These are phyloP conservation scores for Trematomus loennbergii DNA, from an alignment of 2,113 vertebrate genomes.

Conservation along the genomic window DNA sequence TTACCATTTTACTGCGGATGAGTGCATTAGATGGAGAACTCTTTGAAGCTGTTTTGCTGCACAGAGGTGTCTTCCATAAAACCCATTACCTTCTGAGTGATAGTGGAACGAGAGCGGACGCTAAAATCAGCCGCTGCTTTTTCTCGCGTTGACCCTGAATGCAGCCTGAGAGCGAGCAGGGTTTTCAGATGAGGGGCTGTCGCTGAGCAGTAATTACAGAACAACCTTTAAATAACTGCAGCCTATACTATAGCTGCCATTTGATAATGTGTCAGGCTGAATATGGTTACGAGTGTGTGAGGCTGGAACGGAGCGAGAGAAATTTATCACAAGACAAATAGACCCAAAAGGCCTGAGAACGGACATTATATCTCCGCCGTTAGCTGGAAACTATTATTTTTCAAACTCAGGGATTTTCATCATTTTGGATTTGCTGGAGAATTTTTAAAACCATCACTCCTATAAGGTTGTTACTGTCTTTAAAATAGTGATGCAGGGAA, in stretches of 20 bases:
- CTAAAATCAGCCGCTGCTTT: slow-evolving; percentile 55
- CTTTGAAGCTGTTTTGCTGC: slow-evolving; percentile 65
- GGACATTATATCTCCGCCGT: slow-evolving; percentile 30
- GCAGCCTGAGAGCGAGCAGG: slow-evolving; percentile 38
- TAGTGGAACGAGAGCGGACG: slow-evolving; percentile 30
- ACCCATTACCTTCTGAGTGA: slow-evolving; percentile 75
- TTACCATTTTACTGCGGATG: slow-evolving; percentile 57
- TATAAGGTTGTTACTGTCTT: not conserved
- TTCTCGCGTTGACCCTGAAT: slow-evolving; percentile 53
- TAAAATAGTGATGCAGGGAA: not conserved
- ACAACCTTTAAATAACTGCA: slow-evolving; percentile 73
- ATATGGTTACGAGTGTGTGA: slow-evolving; percentile 30
- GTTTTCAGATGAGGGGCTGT: slow-evolving; percentile 46
- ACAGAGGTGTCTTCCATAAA: slow-evolving; percentile 70
- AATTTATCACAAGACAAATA: slow-evolving; percentile 56
- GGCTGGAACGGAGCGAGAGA: slow-evolving; percentile 35
- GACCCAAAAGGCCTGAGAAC: slow-evolving; percentile 35
- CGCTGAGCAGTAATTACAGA: slow-evolving; percentile 66
- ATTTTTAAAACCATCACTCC: slow-evolving; percentile 11
- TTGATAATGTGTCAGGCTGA: slow-evolving; percentile 62
- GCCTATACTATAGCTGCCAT: slow-evolving; percentile 57
- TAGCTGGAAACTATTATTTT: slow-evolving; percentile 21
- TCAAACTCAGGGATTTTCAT: slow-evolving; percentile 43
- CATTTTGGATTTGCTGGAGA: slow-evolving; percentile 25
- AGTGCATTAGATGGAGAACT: slow-evolving; percentile 74